Conservation (phyloP, 2,113 vertebrate species). For the Tyto alba region DNA sequence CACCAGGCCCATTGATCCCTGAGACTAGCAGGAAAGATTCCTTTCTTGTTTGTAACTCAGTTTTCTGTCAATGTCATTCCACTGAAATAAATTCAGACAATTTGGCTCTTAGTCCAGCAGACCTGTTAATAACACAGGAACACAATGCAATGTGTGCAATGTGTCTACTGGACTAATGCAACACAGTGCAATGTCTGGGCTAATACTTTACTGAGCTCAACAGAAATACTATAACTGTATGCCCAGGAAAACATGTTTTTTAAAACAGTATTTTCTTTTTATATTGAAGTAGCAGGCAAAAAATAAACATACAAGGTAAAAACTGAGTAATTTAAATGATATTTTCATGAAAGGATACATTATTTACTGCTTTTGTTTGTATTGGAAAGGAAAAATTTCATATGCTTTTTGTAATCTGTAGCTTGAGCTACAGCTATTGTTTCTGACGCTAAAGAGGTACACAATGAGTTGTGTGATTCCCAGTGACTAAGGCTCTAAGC, state of each 20-base stretch:
- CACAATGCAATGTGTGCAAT: too few relatives aligned
- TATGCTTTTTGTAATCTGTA: not conserved
- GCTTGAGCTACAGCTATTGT: constrained; percentile 28
- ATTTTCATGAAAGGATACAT: not conserved
- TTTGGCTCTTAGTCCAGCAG: not conserved
- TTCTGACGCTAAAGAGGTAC: constrained; percentile 22
- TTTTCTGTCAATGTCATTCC: not conserved
- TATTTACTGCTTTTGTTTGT: constrained; percentile 48
- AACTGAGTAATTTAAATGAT: not conserved
- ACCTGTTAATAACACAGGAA: not conserved
- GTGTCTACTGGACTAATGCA: too few relatives aligned
- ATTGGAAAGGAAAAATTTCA: constrained; percentile 42
- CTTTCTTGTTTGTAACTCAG: not conserved
- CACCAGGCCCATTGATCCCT: not conserved
- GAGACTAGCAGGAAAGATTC: not conserved
- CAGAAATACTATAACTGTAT: not conserved
- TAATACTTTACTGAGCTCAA: not conserved
- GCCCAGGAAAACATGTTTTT: not conserved
- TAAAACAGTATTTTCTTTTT: not conserved
- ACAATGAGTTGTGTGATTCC: not conserved
- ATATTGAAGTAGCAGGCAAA: not conserved
- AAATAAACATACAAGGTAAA: not conserved
- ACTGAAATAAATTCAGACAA: not conserved
- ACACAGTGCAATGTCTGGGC: not conserved
- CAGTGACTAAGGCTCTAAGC: not conserved